Evolutionary conservation across 2,797 vertebrate genomes (phyloP), one percentile per base, ranked within the genome.

Genomic region (Serranus cabrilla): DNA sequence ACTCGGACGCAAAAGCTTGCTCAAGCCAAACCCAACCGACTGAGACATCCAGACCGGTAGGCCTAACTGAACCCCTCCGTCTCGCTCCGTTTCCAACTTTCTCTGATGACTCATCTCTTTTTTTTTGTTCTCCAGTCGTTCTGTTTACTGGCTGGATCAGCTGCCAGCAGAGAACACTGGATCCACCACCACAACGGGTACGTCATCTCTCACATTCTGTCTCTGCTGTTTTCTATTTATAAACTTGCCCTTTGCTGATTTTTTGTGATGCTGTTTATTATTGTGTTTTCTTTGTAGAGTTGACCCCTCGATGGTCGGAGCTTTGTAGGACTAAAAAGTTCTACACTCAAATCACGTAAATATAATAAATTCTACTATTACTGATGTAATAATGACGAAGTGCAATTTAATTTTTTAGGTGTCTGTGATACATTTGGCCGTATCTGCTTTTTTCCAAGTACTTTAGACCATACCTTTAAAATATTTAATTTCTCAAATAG

Each of bases 81-180:
- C 16, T 45, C 16, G 50, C 4, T 58, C 3, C 31, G 3, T 23
- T n/a, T 16, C 12, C 0, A 3, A 39, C 20, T 55, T 21, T 58
- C n/a, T 69, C 23, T 84, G 8, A 65, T 40, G 20, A 23, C 16
- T 73, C 34, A 7, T 34, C 34, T 34, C 14, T 74, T 42, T 47
- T 52, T 17, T 61, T 43, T n/a, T 45, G 2, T 79, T 60, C 80
- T 78, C n/a, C 81, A 95, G 94, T 70, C 88, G 72, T 4, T 94
- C 94, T 20, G 91, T 94, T 43, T 94, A 95, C 78, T 95, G 93
- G 94, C 83, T 94, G 60, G 93, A 95, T 81, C 73, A 90, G 43
- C 60, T 93, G 37, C 92, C 92, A 34, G 63, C 51, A 10, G 43
- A 88, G 25, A 81, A 27, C 20, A 83, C 58, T 0, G 47, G 39